phyloP scores from a whole-genome alignment of 1,140 invertebrate species.

The Tigriopus japonicus region DNA sequence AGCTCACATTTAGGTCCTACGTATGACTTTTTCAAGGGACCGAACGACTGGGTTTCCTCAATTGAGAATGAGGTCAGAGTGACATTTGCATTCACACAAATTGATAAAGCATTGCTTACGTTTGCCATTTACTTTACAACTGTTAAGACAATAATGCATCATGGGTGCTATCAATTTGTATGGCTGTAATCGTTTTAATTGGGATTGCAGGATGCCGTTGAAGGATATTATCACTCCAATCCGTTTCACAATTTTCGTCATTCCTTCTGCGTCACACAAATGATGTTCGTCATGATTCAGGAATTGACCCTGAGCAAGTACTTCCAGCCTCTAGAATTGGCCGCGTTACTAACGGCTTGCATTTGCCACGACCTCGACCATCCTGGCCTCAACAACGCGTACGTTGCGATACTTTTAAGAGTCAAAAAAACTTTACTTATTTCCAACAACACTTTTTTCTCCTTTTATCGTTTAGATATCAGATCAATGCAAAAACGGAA shows the following conservation, averaged over 20 bases:
- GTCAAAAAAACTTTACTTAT: not conserved
- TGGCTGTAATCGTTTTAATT: not conserved
- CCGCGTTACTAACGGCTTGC: conserved; percentile 58
- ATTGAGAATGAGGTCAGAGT: not conserved
- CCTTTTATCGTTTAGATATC: conserved; percentile 18
- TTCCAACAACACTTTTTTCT: not conserved
- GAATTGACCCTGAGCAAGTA: conserved; percentile 43
- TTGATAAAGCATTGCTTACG: not conserved
- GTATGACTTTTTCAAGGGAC: not conserved
- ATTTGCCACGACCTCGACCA: conserved; percentile 81
- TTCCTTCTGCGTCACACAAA: conserved; percentile 73
- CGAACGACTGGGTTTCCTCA: not conserved
- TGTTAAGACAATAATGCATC: not conserved
- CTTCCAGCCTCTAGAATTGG: conserved; percentile 51
- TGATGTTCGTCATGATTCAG: conserved; percentile 70
- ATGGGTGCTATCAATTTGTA: not conserved
- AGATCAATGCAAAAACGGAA: conserved; percentile 65
- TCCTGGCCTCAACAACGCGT: conserved; percentile 75
- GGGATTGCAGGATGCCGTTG: conserved; percentile 39
- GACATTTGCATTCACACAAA: too few species aligned
- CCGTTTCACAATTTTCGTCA: conserved; percentile 79
- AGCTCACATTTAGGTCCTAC: too few species aligned
- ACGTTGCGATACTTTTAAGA: conserved; percentile 33
- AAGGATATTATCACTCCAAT: conserved; percentile 73
- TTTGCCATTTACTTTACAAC: not conserved